Base-by-base conservation (phyloP, 2,797 vertebrate species). In the Syngnathus rostellatus region DNA sequence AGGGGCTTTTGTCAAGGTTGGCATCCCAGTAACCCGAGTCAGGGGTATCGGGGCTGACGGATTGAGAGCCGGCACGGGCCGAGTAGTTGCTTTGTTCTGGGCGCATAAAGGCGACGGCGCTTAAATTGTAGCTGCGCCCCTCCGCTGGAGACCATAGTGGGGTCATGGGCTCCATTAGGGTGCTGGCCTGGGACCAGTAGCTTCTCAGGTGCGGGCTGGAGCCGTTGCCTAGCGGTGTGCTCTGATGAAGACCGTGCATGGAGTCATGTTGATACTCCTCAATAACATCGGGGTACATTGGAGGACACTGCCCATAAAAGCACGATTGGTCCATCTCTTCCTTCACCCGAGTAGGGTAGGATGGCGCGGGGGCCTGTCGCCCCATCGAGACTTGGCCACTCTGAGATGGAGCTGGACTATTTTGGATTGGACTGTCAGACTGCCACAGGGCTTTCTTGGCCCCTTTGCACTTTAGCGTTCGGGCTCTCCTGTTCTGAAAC, bases 401-500 rank as follows among this genome's bases (percentile, higher is more conserved):
- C 63, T 72, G 83, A 64, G 72, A 60, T 0, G 74, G 39, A 39
- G 74, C 31, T 0, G 73, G 69, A 9, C 72, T 59, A 0, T 81
- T 77, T 2, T 72, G 83, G 38, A 25, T 51, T 0, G 78, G 75
- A 55, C 77, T 67, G 0, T 87, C 83, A 0, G 77, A 48, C 63
- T 83, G 82, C 87, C 88, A 90, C 71, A 85, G 60, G 0, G 67
- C 60, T 63, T 89, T 91, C 68, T 87, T 91, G 55, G 80, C 73
- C 11, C 82, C 86, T 75, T 88, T 90, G 74, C 82, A 85, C 81
- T 92, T 92, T 65, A 91, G 72, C 1, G 88, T 91, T 43, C 91
- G 88, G 77, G 91, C 91, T 77, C 91, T 85, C 51, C 88, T 82
- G 81, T 92, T 92, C 71, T 92, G 91, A 64, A 92, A 92, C 91